Conservation (phyloP, 2,797 vertebrate genomes). For the Anas bernieri region DNA sequence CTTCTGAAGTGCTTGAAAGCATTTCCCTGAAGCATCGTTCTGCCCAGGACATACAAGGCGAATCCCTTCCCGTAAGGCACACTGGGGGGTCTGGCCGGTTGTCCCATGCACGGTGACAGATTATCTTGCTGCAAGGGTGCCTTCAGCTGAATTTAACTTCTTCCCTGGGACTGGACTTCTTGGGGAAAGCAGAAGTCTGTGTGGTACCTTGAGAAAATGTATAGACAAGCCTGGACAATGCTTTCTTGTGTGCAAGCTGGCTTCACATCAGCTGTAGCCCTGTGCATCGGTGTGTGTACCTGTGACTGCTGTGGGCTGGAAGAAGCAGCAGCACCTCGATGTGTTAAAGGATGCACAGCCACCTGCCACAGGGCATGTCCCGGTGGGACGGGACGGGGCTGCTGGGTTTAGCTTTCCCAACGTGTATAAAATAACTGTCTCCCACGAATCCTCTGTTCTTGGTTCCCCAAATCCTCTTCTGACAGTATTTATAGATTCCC, state of each 20-base stretch:
- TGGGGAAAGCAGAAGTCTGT: neutral
- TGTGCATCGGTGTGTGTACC: no score
- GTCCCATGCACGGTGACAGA: neutral
- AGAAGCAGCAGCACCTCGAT: no score
- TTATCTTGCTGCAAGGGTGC: neutral
- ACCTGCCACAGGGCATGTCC: no score
- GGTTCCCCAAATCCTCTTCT: neutral
- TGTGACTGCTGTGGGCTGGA: no score
- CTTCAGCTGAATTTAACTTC: neutral
- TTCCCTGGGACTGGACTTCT: neutral
- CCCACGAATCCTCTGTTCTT: neutral
- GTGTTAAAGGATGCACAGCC: no score
- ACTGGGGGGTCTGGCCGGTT: neutral
- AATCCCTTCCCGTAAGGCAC: neutral
- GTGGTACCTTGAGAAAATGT: neutral
- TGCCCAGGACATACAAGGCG: neutral
- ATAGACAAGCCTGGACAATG: neutral
- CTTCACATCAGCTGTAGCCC: no score
- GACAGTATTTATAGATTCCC: neutral
- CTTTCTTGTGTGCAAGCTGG: no score
- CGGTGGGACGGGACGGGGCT: no score
- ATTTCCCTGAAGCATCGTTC: neutral
- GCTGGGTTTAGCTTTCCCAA: fast-evolving
- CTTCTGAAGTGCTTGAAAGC: neutral
- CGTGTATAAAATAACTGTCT: neutral